Conservation (phyloP, 2,888 invertebrate genomes). For the Drosophila monieri region DNA sequence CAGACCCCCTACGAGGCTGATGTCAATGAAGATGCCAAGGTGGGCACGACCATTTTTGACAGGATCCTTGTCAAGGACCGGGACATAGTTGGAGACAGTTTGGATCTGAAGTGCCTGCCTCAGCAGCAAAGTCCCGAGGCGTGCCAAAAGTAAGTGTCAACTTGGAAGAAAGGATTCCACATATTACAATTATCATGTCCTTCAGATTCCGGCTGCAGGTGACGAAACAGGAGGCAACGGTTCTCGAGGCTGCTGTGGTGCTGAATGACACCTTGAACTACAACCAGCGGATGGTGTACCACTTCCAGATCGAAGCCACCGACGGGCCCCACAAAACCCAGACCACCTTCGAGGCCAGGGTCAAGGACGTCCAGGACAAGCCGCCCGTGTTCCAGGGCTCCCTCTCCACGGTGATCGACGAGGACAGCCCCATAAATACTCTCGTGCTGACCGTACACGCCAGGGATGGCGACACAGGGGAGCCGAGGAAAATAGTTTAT, state of each 20-base stretch:
- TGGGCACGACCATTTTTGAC: constrained; percentile 89
- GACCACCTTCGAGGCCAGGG: constrained; percentile 90
- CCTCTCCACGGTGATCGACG: constrained; percentile 90
- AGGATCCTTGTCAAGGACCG: constrained; percentile 91
- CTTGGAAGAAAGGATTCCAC: neutral
- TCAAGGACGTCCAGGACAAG: constrained; percentile 93
- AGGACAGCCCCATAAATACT: constrained; percentile 93
- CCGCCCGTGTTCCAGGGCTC: constrained; percentile 93
- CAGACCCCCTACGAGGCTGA: constrained; percentile 92
- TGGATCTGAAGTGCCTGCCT: constrained; percentile 88
- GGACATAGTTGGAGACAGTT: constrained; percentile 91
- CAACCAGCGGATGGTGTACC: constrained; percentile 89
- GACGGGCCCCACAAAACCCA: constrained; percentile 91
- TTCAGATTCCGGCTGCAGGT: constrained; percentile 81
- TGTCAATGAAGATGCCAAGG: constrained; percentile 90
- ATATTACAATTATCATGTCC: neutral
- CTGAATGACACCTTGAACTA: constrained; percentile 90
- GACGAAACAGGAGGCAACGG: constrained; percentile 85
- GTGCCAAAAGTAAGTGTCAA: constrained; percentile 79
- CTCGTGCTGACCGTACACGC: constrained; percentile 92
- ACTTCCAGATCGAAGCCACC: constrained; percentile 90
- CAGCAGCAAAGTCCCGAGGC: constrained; percentile 84
- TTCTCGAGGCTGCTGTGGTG: constrained; percentile 90
- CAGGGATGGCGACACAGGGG: constrained; percentile 92
- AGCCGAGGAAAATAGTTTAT: constrained; percentile 91